Conservation (phyloP, 1,140 invertebrate species). For the Drosophila jambulina region DNA sequence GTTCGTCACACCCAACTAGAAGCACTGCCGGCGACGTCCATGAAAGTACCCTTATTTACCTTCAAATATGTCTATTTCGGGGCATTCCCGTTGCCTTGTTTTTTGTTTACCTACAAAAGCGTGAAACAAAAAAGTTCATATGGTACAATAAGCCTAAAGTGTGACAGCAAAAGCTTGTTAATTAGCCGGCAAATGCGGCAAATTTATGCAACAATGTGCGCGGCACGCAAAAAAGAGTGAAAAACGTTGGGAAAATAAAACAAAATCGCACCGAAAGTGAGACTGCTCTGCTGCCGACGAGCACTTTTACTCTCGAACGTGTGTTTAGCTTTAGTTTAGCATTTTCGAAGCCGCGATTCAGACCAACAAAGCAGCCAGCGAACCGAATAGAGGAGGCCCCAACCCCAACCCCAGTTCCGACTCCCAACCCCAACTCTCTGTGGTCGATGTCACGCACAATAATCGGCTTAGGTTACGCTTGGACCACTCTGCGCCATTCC, state of each 20-base stretch:
- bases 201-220: conserved; percentile 28
- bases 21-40: background rate
- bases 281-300: conserved; percentile 17
- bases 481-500: conserved; percentile 12
- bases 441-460: conserved; percentile 49
- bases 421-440: background rate
- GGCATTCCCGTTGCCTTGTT: conserved; percentile 1
- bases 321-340: conserved; percentile 53
- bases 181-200: conserved; percentile 34
- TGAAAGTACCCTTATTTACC: conserved; percentile 3
- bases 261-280: conserved; percentile 29
- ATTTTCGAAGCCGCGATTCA: conserved; percentile 23
- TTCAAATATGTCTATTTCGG: background rate
- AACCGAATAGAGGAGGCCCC: conserved; percentile 18
- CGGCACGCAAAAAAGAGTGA: conserved; percentile 18
- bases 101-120: background rate
- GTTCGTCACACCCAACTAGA: background rate
- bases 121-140: background rate
- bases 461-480: conserved; percentile 47
- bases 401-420: background rate
- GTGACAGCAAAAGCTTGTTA: conserved; percentile 20
- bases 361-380: conserved; percentile 25
- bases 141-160: conserved; percentile 5
- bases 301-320: conserved; percentile 74
- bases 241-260: conserved; percentile 2